phyloP scores from a whole-genome alignment of 2,888 invertebrate species.

The Xylophagus ater region DNA sequence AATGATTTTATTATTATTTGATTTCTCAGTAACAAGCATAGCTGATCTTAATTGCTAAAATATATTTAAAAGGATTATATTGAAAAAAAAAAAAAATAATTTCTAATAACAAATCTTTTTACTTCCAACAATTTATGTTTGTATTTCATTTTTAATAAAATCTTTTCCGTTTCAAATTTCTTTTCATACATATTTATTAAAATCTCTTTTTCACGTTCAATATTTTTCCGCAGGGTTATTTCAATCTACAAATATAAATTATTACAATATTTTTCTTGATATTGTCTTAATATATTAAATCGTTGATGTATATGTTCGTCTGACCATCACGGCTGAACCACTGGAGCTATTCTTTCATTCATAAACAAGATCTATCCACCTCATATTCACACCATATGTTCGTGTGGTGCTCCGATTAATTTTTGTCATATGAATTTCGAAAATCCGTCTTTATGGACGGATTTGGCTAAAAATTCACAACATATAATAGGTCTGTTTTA shows the following conservation, averaged over 20 bases:
- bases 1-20: background rate
- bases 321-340: too few relatives aligned
- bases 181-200: conserved; percentile 26
- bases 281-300: background rate
- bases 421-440: too few relatives aligned
- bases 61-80: too few relatives aligned
- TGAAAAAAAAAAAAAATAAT: background rate
- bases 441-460: too few relatives aligned
- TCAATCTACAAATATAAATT: conserved; percentile 24
- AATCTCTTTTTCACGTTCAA: conserved; percentile 28
- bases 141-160: conserved; percentile 28
- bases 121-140: conserved; percentile 31
- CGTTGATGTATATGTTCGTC: background rate
- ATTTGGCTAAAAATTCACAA: too few relatives aligned
- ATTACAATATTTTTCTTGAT: background rate
- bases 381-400: too few relatives aligned
- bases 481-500: too few relatives aligned
- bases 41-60: too few relatives aligned
- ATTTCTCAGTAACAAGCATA: too few relatives aligned
- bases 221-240: conserved; percentile 27
- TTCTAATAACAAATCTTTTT: conserved; percentile 4
- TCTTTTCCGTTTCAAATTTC: conserved; percentile 29
- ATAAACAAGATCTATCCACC: too few relatives aligned
- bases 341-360: too few relatives aligned
- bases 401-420: too few relatives aligned